phyloP scores from a whole-genome alignment of 1,140 invertebrate species.

The Drosophila kepulauana region DNA sequence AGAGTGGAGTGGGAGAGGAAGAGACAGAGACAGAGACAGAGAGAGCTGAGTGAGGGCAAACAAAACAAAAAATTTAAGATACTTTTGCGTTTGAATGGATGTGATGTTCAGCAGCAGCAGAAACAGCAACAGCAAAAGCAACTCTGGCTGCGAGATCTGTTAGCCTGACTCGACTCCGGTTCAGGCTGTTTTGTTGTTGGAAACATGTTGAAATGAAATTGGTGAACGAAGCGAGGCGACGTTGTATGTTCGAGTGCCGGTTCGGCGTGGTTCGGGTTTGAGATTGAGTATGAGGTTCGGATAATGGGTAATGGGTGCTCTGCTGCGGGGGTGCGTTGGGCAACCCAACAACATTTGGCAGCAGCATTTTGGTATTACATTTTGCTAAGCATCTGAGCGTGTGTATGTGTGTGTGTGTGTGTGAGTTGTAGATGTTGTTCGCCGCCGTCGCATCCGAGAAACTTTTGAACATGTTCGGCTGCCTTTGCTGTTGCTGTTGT shows the following conservation, averaged over 20 bases:
- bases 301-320: constrained; percentile 53
- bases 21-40: constrained; percentile 12
- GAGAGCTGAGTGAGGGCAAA: constrained; percentile 1
- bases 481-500: constrained; percentile 49
- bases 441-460: constrained; percentile 69
- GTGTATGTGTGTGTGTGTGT: constrained; percentile 54
- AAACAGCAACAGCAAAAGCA: constrained; percentile 1
- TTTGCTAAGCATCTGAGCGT: constrained; percentile 14
- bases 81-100: constrained; percentile 74
- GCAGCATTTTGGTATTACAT: constrained; percentile 77
- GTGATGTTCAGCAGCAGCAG: constrained; percentile 17
- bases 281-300: constrained; percentile 12
- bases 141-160: constrained; percentile 69
- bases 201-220: constrained; percentile 82
- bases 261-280: constrained; percentile 22
- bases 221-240: constrained; percentile 56
- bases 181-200: constrained; percentile 51
- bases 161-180: constrained; percentile 35
- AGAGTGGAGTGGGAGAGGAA: constrained; percentile 5
- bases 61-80: constrained; percentile 74
- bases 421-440: constrained; percentile 45
- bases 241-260: constrained; percentile 61
- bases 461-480: constrained; percentile 79
- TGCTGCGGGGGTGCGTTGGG: constrained; percentile 40
- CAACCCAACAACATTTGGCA: constrained; percentile 69